A percentile compares a stretch with the other conserved stretches of the same genome.
Conservation (phyloP, 2,888 invertebrate genomes). For the Caenorhabditis macrosperma region DNA sequence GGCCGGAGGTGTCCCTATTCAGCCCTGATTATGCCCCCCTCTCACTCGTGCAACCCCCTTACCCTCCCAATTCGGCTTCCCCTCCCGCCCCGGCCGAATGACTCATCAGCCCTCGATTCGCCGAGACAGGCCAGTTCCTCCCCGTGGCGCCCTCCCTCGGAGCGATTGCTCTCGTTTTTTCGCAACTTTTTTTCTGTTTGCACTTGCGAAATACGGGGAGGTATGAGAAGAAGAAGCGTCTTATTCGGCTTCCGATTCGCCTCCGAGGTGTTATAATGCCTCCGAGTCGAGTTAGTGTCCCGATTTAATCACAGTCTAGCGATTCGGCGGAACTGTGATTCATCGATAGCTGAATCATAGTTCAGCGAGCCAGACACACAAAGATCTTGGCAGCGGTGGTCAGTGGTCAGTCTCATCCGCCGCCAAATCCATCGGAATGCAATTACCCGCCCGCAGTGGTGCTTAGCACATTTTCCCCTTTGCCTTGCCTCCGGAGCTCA, state of each 20-base stretch:
- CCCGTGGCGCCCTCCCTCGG: neutral
- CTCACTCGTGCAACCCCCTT: neutral
- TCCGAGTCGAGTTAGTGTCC: neutral
- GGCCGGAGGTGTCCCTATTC: neutral
- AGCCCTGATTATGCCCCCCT: neutral
- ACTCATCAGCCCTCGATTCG: conserved; percentile 20
- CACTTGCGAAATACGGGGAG: conserved; percentile 42
- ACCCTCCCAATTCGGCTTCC: conserved; percentile 22
- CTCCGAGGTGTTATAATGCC: conserved; percentile 25
- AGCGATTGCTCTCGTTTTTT: conserved; percentile 50
- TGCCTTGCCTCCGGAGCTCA: neutral
- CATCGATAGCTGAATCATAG: no score
- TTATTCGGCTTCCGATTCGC: neutral
- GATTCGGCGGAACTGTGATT: neutral
- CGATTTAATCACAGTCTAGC: neutral
- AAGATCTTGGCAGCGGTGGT: conserved; percentile 21
- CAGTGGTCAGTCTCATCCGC: conserved; percentile 25
- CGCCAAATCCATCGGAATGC: conserved; percentile 20
- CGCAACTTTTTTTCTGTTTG: conserved; percentile 53
- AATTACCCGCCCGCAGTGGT: conserved; percentile 33
- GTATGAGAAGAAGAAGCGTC: neutral
- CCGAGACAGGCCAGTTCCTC: conserved; percentile 15
- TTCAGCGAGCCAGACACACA: neutral
- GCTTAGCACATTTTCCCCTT: conserved; percentile 21
- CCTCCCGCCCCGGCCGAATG: no score